A percentile compares a stretch with the other conserved stretches of the same genome.
Conservation (phyloP, 2,797 vertebrate species). For the Podarcis siculus region DNA sequence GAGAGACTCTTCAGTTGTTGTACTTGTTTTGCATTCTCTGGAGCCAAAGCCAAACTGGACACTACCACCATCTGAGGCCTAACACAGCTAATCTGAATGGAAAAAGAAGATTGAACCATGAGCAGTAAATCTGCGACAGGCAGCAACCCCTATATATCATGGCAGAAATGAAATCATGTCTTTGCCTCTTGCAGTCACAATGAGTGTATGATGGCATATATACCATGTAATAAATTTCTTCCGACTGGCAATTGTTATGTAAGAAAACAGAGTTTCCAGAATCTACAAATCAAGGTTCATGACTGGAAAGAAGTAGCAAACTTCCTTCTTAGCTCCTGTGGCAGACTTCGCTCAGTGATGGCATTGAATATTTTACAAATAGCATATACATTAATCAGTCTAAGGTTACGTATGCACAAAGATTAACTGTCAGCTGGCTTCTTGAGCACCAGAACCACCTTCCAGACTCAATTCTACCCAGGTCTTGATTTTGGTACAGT, state of each 20-base stretch:
- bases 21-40: neutral
- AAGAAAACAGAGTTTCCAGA: constrained; percentile 11
- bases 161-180: constrained; percentile 36
- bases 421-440: neutral
- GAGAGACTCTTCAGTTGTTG: neutral
- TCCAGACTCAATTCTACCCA: too few species aligned
- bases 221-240: constrained; percentile 23
- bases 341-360: neutral
- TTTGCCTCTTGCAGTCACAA: constrained; percentile 22
- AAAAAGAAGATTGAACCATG: neutral
- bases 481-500: too few species aligned
- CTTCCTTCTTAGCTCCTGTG: neutral
- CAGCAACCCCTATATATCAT: constrained; percentile 24
- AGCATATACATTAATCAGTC: too few species aligned
- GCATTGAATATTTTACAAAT: neutral
- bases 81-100: constrained; percentile 18
- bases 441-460: neutral
- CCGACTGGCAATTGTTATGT: neutral
- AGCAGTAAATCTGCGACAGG: constrained; percentile 5
- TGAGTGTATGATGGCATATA: constrained; percentile 25
- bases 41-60: constrained; percentile 5
- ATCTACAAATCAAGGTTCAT: constrained; percentile 5
- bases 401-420: neutral
- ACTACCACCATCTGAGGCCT: neutral
- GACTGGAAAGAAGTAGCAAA: neutral